A percentile compares a stretch with the other conserved stretches of the same genome.
These are phyloP conservation scores for Sinonovacula constricta DNA, from an alignment of 1,140 invertebrate species.

Conservation along the genomic window DNA sequence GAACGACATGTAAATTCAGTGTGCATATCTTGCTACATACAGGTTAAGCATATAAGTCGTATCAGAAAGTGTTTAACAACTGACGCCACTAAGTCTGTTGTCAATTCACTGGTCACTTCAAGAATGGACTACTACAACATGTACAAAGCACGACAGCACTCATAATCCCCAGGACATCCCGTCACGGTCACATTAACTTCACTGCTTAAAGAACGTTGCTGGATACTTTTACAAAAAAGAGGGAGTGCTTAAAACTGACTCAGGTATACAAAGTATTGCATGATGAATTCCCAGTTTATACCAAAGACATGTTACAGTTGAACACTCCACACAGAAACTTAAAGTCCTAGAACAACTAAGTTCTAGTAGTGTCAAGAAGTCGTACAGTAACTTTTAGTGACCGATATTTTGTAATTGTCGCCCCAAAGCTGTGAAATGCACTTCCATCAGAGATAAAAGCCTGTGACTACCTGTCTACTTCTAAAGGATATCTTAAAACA, in stretches of 20 bases:
- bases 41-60: conserved; percentile 8
- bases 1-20: conserved; percentile 29
- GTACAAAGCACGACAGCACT: not conserved
- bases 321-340: not conserved
- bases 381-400: not conserved
- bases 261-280: not conserved
- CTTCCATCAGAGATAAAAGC: not conserved
- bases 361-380: not conserved
- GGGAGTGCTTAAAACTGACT: not conserved
- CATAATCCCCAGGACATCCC: not conserved
- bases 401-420: not conserved
- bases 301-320: not conserved
- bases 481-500: not conserved
- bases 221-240: not conserved
- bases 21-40: conserved; percentile 12
- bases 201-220: not conserved
- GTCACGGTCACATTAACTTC: not conserved
- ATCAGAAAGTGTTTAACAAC: conserved; percentile 20
- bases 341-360: not conserved
- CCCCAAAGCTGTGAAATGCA: not conserved
- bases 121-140: conserved; percentile 26
- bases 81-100: conserved; percentile 11
- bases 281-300: not conserved
- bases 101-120: conserved; percentile 24
- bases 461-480: not conserved